Evolutionary conservation across 2,113 vertebrate species (phyloP).

Genomic region (Chloropsis cyanopogon): DNA sequence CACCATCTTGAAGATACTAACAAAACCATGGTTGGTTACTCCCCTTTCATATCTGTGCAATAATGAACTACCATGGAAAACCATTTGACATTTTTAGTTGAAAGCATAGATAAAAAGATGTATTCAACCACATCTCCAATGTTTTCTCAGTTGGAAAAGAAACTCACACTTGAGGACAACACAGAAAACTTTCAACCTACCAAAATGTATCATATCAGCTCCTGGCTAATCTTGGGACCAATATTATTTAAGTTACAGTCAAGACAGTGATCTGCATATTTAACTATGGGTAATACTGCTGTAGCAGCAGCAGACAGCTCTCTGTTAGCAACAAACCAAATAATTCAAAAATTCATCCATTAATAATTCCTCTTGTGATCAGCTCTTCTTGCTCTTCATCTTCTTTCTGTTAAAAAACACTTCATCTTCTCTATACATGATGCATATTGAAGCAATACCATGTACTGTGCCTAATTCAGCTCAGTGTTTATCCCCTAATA

Average conservation of each 20-base stretch:
- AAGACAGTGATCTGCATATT: not conserved
- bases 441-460: not conserved
- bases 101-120: not conserved
- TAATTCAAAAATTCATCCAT: not conserved
- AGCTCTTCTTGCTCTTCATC: not conserved
- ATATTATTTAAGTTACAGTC: not conserved
- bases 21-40: not conserved
- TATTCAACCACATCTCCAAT: not conserved
- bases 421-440: not conserved
- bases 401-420: not conserved
- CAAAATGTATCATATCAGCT: not conserved
- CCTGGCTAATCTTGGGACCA: not conserved
- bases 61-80: not conserved
- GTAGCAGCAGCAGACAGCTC: not conserved
- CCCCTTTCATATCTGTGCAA: not conserved
- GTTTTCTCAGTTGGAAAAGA: not conserved
- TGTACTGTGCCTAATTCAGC: not conserved
- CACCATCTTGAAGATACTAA: not conserved
- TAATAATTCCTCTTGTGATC: not conserved
- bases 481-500: not conserved
- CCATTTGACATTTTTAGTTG: not conserved
- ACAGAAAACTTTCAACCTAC: not conserved
- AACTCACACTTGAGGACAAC: not conserved
- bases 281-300: not conserved
- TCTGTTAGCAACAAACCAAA: not conserved